Base-by-base conservation (phyloP, 2,797 vertebrate species). In the Phalanger gymnotis region DNA sequence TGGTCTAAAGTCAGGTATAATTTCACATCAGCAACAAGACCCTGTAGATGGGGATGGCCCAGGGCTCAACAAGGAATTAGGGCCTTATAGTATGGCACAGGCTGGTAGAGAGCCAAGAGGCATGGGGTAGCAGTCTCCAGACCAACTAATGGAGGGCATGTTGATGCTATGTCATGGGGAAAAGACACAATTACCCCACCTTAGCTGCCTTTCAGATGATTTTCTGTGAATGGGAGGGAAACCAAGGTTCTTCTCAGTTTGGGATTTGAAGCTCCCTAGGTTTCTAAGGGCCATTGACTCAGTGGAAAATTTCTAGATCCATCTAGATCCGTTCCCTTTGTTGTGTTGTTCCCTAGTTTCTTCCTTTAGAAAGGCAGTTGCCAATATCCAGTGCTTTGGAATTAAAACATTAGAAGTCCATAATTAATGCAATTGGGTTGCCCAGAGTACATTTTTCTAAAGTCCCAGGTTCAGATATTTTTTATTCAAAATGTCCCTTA, bases 361-460 rank as follows among this genome's bases (percentile, higher is more conserved):
- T 93, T 53, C 54, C 92, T 93, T 90, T 28, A 87, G 56, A 54
- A 47, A 47, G 40, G 73, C 40, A 93, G 3, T 47, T 27, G 14
- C 4, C n/a, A 25, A 19, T 53, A 52, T 73, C 53, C 12, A 73
- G 55, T 92, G 40, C 95, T 81, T 31, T 34, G 16, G 92, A 57
- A 25, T 3, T 94, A 93, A 66, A 73, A 95, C 13, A 87, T 94
- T 47, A 54, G 56, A n/a, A 94, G 87, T 10, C 90, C 90, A 47
- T 54, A 53, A 91, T 94, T 53, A 95, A 91, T 56, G 53, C 2
- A 11, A 2, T 31, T 0, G 0, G 5, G 52, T 66, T 51, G 55
- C 52, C 53, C 19, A 54, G 51, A 53, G 52, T 14, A 27, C 56
- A 1, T 90, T 91, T 94, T 93, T 93, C 95, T 52, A 31, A 11